A percentile compares a stretch with the other conserved stretches of the same genome.
These are phyloP conservation scores for Chlorops oryzae DNA, from an alignment of 1,140 invertebrate genomes.

Conservation along the genomic window DNA sequence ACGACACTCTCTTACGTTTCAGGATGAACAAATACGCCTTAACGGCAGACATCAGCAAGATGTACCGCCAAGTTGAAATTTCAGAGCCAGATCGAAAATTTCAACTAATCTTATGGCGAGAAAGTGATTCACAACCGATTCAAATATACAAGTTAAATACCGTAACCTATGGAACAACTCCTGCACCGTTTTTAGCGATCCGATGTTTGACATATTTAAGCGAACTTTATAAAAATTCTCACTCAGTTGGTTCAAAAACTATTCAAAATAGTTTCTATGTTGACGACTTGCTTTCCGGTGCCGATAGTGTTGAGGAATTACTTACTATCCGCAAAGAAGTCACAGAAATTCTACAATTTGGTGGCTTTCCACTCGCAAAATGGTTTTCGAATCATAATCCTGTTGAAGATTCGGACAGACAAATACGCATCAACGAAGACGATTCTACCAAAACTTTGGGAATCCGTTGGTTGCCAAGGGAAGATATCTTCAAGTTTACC, in stretches of 20 bases:
- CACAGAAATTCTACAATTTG: not conserved
- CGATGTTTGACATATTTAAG: conserved; percentile 36
- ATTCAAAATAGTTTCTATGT: conserved; percentile 25
- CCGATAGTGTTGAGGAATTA: not conserved
- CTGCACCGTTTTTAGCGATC: conserved; percentile 34
- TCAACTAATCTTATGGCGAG: conserved; percentile 44
- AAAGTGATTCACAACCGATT: conserved; percentile 18
- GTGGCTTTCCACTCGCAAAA: not conserved
- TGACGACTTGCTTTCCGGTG: not conserved
- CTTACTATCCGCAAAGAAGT: not conserved
- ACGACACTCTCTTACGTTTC: conserved; percentile 39
- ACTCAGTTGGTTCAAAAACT: conserved; percentile 23
- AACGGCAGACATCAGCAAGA: conserved; percentile 28
- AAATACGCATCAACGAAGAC: not conserved
- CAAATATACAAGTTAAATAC: conserved; percentile 16
- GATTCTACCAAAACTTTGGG: conserved; percentile 11
- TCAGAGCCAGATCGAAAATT: conserved; percentile 19
- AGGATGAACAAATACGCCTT: conserved; percentile 30
- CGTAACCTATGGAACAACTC: conserved; percentile 36
- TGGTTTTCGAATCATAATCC: conserved; percentile 5
- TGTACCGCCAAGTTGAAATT: conserved; percentile 35
- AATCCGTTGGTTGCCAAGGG: not conserved
- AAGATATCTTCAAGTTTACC: conserved; percentile 2
- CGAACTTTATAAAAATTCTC: conserved; percentile 17
- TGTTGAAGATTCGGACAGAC: not conserved